Base-by-base conservation (phyloP, 2,113 vertebrate species). In the Blennius ocellaris region DNA sequence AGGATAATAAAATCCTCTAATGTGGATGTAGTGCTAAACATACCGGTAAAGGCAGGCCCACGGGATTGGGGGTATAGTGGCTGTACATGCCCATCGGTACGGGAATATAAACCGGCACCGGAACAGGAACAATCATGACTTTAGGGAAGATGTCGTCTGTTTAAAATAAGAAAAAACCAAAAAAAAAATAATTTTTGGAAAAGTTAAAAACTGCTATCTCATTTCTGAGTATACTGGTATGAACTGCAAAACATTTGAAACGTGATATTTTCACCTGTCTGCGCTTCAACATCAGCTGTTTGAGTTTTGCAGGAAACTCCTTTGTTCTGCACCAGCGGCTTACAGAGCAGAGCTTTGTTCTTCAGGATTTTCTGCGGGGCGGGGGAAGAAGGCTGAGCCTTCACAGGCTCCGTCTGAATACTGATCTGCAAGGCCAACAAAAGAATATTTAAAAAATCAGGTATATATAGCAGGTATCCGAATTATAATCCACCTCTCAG, bases 301-400 rank as follows among this genome's bases (percentile, higher is more conserved):
- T 97, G 96, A 57, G 96, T 95, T 89, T 94, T 97, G 87, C 98
- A 99, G 0, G 96, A 96, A 11, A 97, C 94, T 49, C 96, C 98
- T 92, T 99, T 99, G 78, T 96, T 98, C 87, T 97, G 96, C 45
- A 95, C 97, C 87, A 99, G 94, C 2, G 97, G 98, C 52, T 95
- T 95, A 75, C 98, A 99, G 43, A 99, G 85, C 43, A 99, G 90
- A 2, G 98, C 96, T 85, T 99, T 99, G 92, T 99, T 99, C 93
- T 99, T 99, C 41, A 99, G 94, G 62, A 96, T 90, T 62, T 95
- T 94, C 11, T 93, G 92, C 3, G 95, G 88, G 1, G 43, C 2
- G 57, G 48, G 11, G 15, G 95, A 89, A 10, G 92, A 92, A 37
- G 93, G 71, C 12, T 92, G 92, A 10, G 92, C 69, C 80, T 95